Conservation (phyloP, 2,888 invertebrate genomes). For the Acanthoscelides obtectus region DNA sequence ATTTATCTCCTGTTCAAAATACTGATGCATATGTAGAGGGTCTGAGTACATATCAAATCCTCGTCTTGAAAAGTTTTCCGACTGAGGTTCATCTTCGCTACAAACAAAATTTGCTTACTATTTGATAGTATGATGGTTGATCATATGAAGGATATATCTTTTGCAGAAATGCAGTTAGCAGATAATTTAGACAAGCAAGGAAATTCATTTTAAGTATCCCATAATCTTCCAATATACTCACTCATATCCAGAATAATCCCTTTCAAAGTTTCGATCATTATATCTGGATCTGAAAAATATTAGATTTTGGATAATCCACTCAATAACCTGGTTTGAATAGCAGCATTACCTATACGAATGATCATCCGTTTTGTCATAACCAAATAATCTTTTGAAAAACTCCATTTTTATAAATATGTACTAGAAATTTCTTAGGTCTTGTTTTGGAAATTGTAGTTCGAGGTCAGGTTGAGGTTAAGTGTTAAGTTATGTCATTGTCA, state of each 20-base stretch:
- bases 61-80: constrained; percentile 8
- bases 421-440: background rate
- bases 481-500: too few relatives aligned
- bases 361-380: background rate
- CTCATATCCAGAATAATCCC: background rate
- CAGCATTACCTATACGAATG: background rate
- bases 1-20: constrained; percentile 59
- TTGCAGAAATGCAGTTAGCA: too few relatives aligned
- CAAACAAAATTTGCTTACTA: background rate
- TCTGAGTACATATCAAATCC: constrained; percentile 55
- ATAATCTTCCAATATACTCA: background rate
- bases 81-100: constrained; percentile 5
- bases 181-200: too few relatives aligned
- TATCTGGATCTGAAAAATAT: background rate
- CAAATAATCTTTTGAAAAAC: constrained; percentile 3
- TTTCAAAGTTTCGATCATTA: background rate
- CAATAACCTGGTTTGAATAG: background rate
- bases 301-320: background rate
- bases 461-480: background rate
- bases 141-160: too few relatives aligned
- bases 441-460: background rate
- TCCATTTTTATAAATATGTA: constrained; percentile 1
- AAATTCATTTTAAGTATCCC: too few relatives aligned
- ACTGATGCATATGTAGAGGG: constrained; percentile 57
- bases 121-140: background rate